These are phyloP conservation scores for Sternarchorhynchus goeldii DNA, from an alignment of 2,797 vertebrate species.

Conservation along the genomic window DNA sequence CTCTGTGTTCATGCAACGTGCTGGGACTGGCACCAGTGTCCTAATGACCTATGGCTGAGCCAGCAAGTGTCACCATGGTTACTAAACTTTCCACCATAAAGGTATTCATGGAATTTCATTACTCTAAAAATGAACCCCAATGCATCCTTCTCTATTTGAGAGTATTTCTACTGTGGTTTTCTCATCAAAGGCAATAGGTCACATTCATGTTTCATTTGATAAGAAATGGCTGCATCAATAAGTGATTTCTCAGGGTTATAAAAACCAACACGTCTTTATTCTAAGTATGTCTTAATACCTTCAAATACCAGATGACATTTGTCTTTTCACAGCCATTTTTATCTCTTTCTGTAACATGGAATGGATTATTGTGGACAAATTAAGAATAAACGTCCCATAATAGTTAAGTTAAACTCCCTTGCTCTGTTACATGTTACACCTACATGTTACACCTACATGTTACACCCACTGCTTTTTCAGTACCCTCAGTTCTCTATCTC, in stretches of 20 bases:
- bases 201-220: constrained; percentile 65
- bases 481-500: too few species aligned
- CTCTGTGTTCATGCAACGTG: not conserved
- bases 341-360: not conserved
- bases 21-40: not conserved
- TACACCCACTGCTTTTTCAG: too few species aligned
- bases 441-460: too few species aligned
- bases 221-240: constrained; percentile 67
- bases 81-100: constrained; percentile 36
- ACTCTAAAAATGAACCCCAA: constrained; percentile 48
- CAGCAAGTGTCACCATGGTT: not conserved
- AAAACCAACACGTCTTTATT: constrained; percentile 36
- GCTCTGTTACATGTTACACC: too few species aligned
- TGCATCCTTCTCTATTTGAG: constrained; percentile 54
- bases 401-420: too few species aligned
- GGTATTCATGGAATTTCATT: constrained; percentile 51
- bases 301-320: constrained; percentile 69
- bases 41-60: constrained; percentile 12
- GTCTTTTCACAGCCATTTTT: constrained; percentile 51
- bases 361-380: too few species aligned
- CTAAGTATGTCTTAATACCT: constrained; percentile 63
- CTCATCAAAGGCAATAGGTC: constrained; percentile 63
- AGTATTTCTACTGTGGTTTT: constrained; percentile 29
- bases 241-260: constrained; percentile 68
- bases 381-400: too few species aligned